phyloP scores from a whole-genome alignment of 2,888 invertebrate species.

The Galerucella calmariensis region DNA sequence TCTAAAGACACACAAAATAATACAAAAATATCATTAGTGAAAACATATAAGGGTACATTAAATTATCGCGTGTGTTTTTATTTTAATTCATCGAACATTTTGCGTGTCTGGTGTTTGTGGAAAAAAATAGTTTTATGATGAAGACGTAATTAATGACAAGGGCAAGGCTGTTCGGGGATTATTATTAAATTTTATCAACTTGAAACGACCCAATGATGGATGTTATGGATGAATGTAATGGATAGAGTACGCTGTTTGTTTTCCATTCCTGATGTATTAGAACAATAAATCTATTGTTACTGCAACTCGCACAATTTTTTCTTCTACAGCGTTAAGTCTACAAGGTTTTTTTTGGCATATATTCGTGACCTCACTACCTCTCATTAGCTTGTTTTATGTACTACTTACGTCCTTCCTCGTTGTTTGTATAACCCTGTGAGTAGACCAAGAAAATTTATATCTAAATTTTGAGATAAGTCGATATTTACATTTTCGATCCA shows the following conservation, averaged over 20 bases:
- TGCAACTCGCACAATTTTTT: neutral
- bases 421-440: too few relatives aligned
- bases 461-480: neutral
- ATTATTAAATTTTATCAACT: conserved; percentile 15
- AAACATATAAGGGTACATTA: neutral
- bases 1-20: neutral
- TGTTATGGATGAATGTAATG: neutral
- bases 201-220: neutral
- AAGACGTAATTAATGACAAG: conserved; percentile 14
- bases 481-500: neutral
- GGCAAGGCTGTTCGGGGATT: conserved; percentile 14
- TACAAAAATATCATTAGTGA: neutral
- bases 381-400: too few relatives aligned
- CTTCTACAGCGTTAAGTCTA: too few relatives aligned
- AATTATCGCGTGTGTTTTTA: conserved; percentile 17
- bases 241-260: neutral
- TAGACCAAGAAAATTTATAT: neutral
- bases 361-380: too few relatives aligned
- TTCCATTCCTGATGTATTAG: neutral
- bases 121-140: conserved; percentile 9
- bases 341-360: too few relatives aligned
- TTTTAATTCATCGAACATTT: conserved; percentile 10
- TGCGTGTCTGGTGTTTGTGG: conserved; percentile 7
- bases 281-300: conserved; percentile 2
- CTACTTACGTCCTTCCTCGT: too few relatives aligned